Evolutionary conservation across 2,113 vertebrate species (phyloP).

Genomic region (Helogale parvula): DNA sequence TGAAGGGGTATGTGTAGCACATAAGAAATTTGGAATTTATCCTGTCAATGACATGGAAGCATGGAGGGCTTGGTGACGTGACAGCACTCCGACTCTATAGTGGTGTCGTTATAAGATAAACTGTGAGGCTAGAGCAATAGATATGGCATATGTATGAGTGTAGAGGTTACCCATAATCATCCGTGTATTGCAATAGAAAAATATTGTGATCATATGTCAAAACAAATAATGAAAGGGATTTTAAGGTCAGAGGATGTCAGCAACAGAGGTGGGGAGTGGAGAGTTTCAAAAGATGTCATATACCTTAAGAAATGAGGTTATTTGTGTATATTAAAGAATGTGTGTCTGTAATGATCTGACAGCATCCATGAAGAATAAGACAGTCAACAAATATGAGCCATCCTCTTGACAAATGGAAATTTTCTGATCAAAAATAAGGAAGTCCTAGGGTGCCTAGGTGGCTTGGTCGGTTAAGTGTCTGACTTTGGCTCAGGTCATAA

Average conservation of each 20-base stretch:
- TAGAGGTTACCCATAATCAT: not conserved
- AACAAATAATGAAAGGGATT: not conserved
- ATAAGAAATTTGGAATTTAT: not conserved
- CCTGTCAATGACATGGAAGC: not conserved
- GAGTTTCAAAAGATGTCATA: not conserved
- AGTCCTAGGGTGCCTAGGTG: no score
- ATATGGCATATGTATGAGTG: not conserved
- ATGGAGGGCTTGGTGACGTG: not conserved
- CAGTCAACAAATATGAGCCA: not conserved
- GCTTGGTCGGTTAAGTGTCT: no score
- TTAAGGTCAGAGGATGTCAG: not conserved
- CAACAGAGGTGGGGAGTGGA: not conserved
- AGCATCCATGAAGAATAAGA: not conserved
- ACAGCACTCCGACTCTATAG: not conserved
- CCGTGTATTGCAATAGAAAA: not conserved
- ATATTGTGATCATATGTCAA: not conserved
- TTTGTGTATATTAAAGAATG: not conserved
- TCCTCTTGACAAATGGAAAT: not conserved
- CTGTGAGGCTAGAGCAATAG: not conserved
- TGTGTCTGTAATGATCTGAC: not conserved
- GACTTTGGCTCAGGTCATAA: no score
- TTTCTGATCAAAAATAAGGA: not conserved
- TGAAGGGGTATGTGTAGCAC: not conserved
- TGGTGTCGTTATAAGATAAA: no score
- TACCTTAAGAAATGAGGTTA: not conserved